A percentile compares a stretch with the other conserved stretches of the same genome.
phyloP scores from a whole-genome alignment of 2,888 invertebrate species.

The Peribatodes rhomboidaria region DNA sequence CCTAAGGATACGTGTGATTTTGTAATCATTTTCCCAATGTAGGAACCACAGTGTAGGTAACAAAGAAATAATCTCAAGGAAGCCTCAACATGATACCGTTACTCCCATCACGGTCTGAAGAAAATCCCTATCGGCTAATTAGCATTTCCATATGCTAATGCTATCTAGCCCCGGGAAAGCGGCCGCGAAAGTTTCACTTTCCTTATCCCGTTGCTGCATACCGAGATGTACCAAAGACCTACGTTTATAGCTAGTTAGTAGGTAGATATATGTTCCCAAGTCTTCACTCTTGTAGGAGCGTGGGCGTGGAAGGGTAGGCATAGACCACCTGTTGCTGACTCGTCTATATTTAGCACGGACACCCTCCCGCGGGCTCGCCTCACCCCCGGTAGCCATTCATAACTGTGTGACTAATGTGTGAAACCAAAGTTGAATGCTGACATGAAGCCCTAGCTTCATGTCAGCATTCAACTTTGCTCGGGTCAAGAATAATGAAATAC shows the following conservation, averaged over 20 bases:
- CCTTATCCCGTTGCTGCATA: constrained; percentile 46
- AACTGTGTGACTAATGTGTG: constrained; percentile 81
- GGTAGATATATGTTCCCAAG: constrained; percentile 42
- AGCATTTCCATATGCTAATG: constrained; percentile 38
- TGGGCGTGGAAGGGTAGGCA: constrained; percentile 66
- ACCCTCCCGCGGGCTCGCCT: constrained; percentile 49
- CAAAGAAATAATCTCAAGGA: not conserved
- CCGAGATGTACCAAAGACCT: constrained; percentile 18
- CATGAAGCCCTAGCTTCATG: constrained; percentile 21
- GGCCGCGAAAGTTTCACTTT: constrained; percentile 47
- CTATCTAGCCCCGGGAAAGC: constrained; percentile 39
- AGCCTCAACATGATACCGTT: not conserved
- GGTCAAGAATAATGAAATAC: not conserved
- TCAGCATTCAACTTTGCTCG: too few species aligned
- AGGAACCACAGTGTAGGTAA: too few species aligned
- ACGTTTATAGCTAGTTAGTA: not conserved
- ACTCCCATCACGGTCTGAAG: constrained; percentile 1
- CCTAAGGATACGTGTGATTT: too few species aligned
- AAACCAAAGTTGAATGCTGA: constrained; percentile 57
- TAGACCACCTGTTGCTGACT: constrained; percentile 78
- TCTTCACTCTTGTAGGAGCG: constrained; percentile 45
- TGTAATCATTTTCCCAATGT: not conserved
- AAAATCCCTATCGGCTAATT: constrained; percentile 29
- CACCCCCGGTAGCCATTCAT: constrained; percentile 72
- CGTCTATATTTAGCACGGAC: constrained; percentile 74